Conservation (phyloP, 1,140 invertebrate genomes). For the Lepidurus apus region DNA sequence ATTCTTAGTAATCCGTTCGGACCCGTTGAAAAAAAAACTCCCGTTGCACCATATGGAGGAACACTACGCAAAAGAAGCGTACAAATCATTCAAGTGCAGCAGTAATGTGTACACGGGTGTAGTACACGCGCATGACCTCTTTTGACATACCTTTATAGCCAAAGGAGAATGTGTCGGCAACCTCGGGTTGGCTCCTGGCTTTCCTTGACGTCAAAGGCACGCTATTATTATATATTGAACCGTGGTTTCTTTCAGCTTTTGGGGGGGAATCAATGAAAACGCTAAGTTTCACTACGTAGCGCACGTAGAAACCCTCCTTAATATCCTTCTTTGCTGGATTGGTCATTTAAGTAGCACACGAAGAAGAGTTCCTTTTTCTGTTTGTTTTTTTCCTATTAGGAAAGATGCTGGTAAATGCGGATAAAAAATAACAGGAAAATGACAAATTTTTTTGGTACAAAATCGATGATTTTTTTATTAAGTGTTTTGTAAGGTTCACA, state of each 20-base stretch:
- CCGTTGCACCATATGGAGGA: not conserved
- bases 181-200: not conserved
- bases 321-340: no score
- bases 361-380: no score
- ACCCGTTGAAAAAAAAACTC: not conserved
- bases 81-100: not conserved
- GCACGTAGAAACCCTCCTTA: not conserved
- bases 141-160: not conserved
- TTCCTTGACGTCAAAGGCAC: not conserved
- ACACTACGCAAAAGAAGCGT: not conserved
- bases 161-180: not conserved
- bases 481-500: no score
- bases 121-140: not conserved
- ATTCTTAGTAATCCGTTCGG: no score
- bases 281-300: not conserved
- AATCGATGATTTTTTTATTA: no score
- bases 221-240: conserved; percentile 4
- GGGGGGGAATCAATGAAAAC: not conserved
- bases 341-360: no score
- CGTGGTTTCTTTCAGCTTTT: not conserved
- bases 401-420: no score
- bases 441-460: no score
- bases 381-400: no score
- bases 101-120: not conserved
- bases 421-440: no score